These are phyloP conservation scores for Lathamus discolor DNA, from an alignment of 2,113 vertebrate genomes.

Conservation along the genomic window DNA sequence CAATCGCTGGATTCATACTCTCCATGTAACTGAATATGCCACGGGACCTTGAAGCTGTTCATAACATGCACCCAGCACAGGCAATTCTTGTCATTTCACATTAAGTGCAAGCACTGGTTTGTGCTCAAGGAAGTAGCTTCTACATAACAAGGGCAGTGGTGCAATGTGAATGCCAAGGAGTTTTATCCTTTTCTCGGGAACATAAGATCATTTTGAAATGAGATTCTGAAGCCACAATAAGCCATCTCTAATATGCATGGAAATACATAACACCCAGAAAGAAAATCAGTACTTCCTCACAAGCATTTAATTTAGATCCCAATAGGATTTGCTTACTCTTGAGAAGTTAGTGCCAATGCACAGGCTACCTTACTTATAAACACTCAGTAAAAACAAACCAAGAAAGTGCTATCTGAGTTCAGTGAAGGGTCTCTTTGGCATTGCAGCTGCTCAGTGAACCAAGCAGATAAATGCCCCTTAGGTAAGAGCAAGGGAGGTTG, in stretches of 20 bases:
- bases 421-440: background rate
- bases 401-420: accelerated
- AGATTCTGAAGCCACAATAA: background rate
- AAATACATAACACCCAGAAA: background rate
- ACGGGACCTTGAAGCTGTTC: background rate
- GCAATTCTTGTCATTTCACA: background rate
- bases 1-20: too few relatives aligned
- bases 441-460: background rate
- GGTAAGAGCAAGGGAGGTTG: background rate
- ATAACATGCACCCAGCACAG: background rate
- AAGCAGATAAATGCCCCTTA: background rate
- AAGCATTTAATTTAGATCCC: background rate
- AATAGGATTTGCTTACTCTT: background rate
- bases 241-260: background rate
- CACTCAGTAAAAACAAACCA: background rate
- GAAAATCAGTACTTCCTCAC: background rate
- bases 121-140: background rate
- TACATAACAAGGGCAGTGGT: background rate
- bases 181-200: background rate
- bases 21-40: accelerated
- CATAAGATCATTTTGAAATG: background rate
- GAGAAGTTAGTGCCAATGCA: background rate
- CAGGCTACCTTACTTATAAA: background rate
- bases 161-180: background rate
- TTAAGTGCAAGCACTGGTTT: background rate